Evolutionary conservation across 2,113 vertebrate genomes (phyloP).

Genomic region (Crotalus tigris): DNA sequence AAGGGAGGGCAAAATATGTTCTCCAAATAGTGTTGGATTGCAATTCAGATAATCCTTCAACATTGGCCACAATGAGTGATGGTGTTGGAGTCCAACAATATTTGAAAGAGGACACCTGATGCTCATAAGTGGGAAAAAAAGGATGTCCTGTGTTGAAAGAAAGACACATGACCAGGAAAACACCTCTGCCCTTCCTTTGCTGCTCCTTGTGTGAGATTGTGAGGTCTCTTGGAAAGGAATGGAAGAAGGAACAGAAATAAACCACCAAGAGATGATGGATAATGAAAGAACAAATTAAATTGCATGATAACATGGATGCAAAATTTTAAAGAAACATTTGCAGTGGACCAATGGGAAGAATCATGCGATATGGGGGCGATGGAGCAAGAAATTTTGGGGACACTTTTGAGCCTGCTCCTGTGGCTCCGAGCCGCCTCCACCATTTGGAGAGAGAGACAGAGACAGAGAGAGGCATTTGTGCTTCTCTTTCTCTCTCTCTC

Average conservation of each 20-base stretch:
- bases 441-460: too few relatives aligned
- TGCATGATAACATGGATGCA: neutral
- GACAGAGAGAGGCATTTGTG: too few relatives aligned
- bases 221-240: neutral
- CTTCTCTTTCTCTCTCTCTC: too few relatives aligned
- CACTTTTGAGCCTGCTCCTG: too few relatives aligned
- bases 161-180: neutral
- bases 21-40: neutral
- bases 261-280: neutral
- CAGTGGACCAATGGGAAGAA: neutral
- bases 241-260: neutral
- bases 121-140: neutral
- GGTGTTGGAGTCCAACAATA: neutral
- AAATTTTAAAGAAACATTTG: neutral
- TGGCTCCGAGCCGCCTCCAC: too few relatives aligned
- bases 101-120: neutral
- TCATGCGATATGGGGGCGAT: too few relatives aligned
- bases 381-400: too few relatives aligned
- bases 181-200: neutral
- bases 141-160: neutral
- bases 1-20: neutral
- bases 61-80: neutral
- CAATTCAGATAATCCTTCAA: neutral
- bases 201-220: neutral
- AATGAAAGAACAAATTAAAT: neutral